Base-by-base conservation (phyloP, 2,888 invertebrate genomes). In the Slavum lentiscoides region DNA sequence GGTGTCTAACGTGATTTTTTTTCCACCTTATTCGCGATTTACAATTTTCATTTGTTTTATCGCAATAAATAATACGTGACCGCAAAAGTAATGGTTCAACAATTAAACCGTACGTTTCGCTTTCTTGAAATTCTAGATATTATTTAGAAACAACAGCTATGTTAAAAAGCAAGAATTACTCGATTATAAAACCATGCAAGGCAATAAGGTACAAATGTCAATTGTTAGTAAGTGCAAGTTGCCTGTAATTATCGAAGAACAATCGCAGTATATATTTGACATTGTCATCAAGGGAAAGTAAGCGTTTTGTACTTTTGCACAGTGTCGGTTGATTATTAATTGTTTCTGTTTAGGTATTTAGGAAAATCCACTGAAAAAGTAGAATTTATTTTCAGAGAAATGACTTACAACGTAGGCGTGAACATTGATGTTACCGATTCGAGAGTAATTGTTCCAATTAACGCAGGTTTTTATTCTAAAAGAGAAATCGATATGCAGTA, bases 341-440 rank as follows among this genome's bases (percentile, higher is more conserved):
- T 37, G 15, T 64, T 69, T 62, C n/a, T 64, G 19, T 64, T 39
- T 39, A 80, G 80, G 8, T 72, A 70, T 68, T 64, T 80, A 58
- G 80, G 80, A 43, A 80, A 17, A 66, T 80, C 80, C 23, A 64
- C 23, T 15, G 80, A 80, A 64, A 80, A 72, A 58, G 80, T 80
- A n/a, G 64, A 55, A 58, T 80, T 80, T 72, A 55, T 72, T 39
- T 70, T 70, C 39, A 23, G 64, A 64, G 64, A 80, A 9, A 43
- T 58, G 8, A 80, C 55, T 64, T 80, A 80, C 9, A 80, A 80
- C 23, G 70, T 80, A 23, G 80, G 72, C 2, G 64, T 80, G 58
- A 80, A 58, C 23, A 80, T 80, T 72, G 72, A 80, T n/a, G 72
- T 80, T 11, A 70, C 55, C 37, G 80, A 80, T 72, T 43, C 80